Evolutionary conservation across 2,888 invertebrate genomes (phyloP).

Genomic region (Leucophenga montana): DNA sequence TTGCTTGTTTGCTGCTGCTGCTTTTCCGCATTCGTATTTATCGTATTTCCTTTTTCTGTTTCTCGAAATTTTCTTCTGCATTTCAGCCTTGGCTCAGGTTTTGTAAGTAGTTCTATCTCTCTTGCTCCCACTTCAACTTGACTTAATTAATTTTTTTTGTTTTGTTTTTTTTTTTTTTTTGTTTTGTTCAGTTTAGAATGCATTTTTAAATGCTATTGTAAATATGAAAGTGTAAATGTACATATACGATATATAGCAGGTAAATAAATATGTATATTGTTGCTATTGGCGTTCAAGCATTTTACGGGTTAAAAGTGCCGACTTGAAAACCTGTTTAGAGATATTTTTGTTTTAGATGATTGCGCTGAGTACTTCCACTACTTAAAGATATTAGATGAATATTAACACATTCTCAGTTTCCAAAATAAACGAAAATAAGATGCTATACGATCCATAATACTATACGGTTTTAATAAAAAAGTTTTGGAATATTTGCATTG

Average conservation of each 20-base stretch:
- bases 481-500: too few relatives aligned
- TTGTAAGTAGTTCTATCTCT: not conserved
- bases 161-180: constrained; percentile 5
- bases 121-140: constrained; percentile 49
- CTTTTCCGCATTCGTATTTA: not conserved
- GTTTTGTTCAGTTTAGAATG: not conserved
- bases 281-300: not conserved
- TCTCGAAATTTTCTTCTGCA: not conserved
- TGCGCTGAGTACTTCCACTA: too few relatives aligned
- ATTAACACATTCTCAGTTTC: too few relatives aligned
- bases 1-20: too few relatives aligned
- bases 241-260: too few relatives aligned
- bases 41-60: constrained; percentile 30
- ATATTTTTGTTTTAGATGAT: not conserved
- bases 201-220: too few relatives aligned
- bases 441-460: too few relatives aligned
- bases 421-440: too few relatives aligned
- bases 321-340: not conserved
- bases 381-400: too few relatives aligned
- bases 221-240: too few relatives aligned
- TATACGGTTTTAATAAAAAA: too few relatives aligned
- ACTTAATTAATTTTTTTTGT: constrained; percentile 53
- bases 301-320: not conserved
- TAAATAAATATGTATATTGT: constrained; percentile 7
- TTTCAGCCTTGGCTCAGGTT: constrained; percentile 5